Base-by-base conservation (phyloP, 2,113 vertebrate genomes). In the Pycnonotus jocosus region DNA sequence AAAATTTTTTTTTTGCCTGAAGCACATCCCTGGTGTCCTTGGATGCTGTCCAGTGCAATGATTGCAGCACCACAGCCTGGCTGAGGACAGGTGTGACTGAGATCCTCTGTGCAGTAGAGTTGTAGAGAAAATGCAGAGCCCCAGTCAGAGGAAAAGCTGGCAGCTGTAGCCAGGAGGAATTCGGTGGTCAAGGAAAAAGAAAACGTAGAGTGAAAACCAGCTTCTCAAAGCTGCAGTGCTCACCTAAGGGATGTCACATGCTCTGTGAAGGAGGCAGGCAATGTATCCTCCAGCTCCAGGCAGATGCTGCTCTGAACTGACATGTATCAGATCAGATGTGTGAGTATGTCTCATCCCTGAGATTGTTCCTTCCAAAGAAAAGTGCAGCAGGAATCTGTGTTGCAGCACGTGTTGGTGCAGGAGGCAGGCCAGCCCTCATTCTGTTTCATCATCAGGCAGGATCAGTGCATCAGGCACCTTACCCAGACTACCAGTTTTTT, bases 231-330 rank as follows among this genome's bases (percentile, higher is more conserved):
- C 86, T 60, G 60, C 76, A 66, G 71, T 48, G 48, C 50, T 69
- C 56, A 66, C 83, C 68, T 40, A 7, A 48, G 47, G 86, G 64
- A 25, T 58, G 50, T 44, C 40, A 66, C 2, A 0, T 0, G 0
- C 15, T 69, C 77, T 51, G 78, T 44, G 28, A 14, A 50, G 70
- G 70, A 83, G 80, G 76, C 47, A 71, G 76, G 88, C 4, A 3
- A 3, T 10, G 54, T n/a, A 11, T 89, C 73, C 57, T 91, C 65
- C 81, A 68, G 84, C 87, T 91, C 78, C 44, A 47, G 85, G 78
- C 87, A 91, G 87, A 89, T 92, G 81, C 92, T 91, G 15, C 61
- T 7, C 77, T 76, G 84, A 62, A n/a, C 53, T 91, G 90, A 71
- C 1, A 0, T 60, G 40, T 4, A 35, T 82, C 44, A 28, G 38